phyloP scores from a whole-genome alignment of 2,797 vertebrate genomes.

The Coreius guichenoti region DNA sequence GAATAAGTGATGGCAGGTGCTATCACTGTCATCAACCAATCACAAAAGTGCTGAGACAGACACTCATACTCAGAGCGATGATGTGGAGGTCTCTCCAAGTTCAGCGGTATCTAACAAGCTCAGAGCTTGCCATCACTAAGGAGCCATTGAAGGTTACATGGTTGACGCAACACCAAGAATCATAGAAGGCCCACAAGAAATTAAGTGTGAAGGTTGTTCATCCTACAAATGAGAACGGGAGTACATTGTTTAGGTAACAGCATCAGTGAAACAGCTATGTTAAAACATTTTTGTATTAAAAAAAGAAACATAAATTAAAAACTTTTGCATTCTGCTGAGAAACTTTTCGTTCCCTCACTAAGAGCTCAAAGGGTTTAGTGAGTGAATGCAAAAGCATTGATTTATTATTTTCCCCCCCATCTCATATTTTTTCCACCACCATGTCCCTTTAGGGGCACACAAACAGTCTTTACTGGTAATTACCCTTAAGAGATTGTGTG shows the following conservation, averaged over 20 bases:
- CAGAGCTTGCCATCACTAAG: constrained; percentile 11
- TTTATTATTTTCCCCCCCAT: too few species aligned
- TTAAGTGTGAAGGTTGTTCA: constrained; percentile 2
- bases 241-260: neutral
- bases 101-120: constrained; percentile 43
- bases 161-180: constrained; percentile 15
- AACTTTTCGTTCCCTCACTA: too few species aligned
- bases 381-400: too few species aligned
- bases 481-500: too few species aligned
- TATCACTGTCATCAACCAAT: constrained; percentile 60
- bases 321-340: too few species aligned
- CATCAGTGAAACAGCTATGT: too few species aligned
- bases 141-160: constrained; percentile 19
- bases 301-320: too few species aligned
- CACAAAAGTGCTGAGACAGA: constrained; percentile 54
- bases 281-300: too few species aligned
- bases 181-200: constrained; percentile 25
- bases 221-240: neutral
- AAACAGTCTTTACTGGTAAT: too few species aligned
- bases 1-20: constrained; percentile 58
- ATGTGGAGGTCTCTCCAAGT: constrained; percentile 34
- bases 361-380: too few species aligned
- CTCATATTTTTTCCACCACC: too few species aligned
- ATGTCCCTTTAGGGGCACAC: too few species aligned
- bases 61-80: constrained; percentile 41